These are phyloP conservation scores for Himantopus leucocephalus DNA, from an alignment of 2,113 vertebrate genomes.

Conservation along the genomic window DNA sequence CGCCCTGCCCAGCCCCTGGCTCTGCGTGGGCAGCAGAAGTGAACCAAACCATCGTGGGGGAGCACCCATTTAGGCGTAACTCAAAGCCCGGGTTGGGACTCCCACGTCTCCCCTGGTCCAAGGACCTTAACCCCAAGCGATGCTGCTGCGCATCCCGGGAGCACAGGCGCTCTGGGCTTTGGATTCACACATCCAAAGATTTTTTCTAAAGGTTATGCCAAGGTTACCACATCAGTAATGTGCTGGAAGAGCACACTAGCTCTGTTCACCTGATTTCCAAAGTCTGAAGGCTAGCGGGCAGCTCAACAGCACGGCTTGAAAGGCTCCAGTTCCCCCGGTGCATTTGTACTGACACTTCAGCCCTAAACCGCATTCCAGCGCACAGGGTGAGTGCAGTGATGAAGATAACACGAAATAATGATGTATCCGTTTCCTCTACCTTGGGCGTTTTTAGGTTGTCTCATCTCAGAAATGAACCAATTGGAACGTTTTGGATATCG, in stretches of 20 bases:
- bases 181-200: not conserved
- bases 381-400: rapidly evolving
- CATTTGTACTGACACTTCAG: rapidly evolving
- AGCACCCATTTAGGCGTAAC: rapidly evolving
- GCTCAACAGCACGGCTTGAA: not conserved
- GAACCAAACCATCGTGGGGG: rapidly evolving
- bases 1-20: not conserved
- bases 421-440: not conserved
- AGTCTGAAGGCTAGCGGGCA: constrained; percentile 32
- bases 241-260: constrained; percentile 22
- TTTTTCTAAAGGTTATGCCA: constrained; percentile 66
- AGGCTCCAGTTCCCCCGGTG: not conserved
- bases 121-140: not conserved
- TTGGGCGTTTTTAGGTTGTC: not conserved
- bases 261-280: constrained; percentile 47
- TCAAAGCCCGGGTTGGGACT: not conserved
- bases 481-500: not conserved
- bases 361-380: rapidly evolving
- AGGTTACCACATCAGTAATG: constrained; percentile 60
- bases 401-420: not conserved
- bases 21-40: rapidly evolving
- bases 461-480: not conserved
- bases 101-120: rapidly evolving
- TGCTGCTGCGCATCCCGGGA: not conserved
- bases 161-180: not conserved